phyloP scores from a whole-genome alignment of 2,797 vertebrate species.

The Tolypeutes matacus region DNA sequence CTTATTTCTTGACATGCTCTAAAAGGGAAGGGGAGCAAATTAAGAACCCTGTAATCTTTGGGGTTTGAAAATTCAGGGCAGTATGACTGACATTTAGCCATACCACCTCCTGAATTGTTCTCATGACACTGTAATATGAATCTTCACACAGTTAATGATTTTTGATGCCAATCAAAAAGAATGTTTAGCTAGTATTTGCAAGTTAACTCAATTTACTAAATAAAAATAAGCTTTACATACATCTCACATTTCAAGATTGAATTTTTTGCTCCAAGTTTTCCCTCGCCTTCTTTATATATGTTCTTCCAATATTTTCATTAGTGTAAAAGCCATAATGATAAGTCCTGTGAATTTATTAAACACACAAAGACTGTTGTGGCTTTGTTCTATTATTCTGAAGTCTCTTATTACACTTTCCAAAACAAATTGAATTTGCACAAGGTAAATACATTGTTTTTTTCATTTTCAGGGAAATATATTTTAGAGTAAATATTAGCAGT shows the following conservation, averaged over 20 bases:
- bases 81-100: neutral
- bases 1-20: neutral
- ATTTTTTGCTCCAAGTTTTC: neutral
- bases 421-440: conserved; percentile 8
- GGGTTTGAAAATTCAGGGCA: conserved; percentile 12
- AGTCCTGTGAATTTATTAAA: conserved; percentile 44
- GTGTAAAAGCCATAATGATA: neutral
- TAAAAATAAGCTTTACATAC: neutral
- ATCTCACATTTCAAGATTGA: neutral
- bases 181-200: neutral
- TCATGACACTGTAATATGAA: neutral
- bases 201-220: conserved; percentile 9
- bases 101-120: neutral
- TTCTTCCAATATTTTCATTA: neutral
- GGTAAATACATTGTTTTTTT: conserved; percentile 63
- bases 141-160: conserved; percentile 8
- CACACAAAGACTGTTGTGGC: neutral
- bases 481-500: conserved; percentile 28
- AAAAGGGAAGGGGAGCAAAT: neutral
- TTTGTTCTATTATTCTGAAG: conserved; percentile 42
- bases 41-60: neutral
- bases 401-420: neutral
- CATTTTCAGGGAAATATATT: conserved; percentile 25
- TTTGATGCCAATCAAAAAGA: neutral
- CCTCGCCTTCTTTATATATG: neutral